phyloP scores from a whole-genome alignment of 2,797 vertebrate species.

The Premnoplex brunnescens region DNA sequence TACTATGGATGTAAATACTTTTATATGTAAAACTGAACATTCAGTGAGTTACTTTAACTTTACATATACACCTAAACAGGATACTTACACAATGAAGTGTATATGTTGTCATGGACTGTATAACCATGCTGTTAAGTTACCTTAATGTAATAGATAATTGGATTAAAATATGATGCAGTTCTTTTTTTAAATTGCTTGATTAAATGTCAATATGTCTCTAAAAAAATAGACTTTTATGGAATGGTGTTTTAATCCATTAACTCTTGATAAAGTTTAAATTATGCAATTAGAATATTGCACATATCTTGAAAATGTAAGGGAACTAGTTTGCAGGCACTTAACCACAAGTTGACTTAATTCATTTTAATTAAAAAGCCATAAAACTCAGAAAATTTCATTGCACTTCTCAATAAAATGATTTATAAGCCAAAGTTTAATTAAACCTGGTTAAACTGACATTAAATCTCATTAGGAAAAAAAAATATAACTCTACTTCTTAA shows the following conservation, averaged over 20 bases:
- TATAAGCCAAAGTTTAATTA: constrained; percentile 32
- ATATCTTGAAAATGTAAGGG: neutral
- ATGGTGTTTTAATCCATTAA: neutral
- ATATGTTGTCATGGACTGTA: neutral
- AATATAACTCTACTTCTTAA: neutral
- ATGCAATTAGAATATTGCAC: neutral
- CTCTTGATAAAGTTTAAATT: neutral
- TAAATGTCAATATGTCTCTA: neutral
- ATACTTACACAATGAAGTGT: neutral
- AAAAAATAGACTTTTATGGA: neutral
- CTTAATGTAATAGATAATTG: neutral
- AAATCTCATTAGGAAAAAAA: constrained; percentile 13
- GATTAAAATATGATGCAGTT: neutral
- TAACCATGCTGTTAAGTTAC: neutral
- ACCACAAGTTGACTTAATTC: neutral
- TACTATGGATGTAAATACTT: neutral
- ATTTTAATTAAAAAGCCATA: constrained; percentile 45
- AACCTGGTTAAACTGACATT: neutral
- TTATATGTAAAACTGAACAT: neutral
- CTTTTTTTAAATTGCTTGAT: neutral
- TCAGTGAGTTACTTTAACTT: neutral
- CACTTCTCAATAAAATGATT: neutral
- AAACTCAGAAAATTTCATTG: neutral
- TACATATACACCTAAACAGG: neutral
- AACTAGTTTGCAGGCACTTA: neutral